Percentiles rank a stretch among this genome's conserved stretches.
Evolutionary conservation across 2,888 invertebrate genomes (phyloP).

Genomic region (Eubasilissa splendida): DNA sequence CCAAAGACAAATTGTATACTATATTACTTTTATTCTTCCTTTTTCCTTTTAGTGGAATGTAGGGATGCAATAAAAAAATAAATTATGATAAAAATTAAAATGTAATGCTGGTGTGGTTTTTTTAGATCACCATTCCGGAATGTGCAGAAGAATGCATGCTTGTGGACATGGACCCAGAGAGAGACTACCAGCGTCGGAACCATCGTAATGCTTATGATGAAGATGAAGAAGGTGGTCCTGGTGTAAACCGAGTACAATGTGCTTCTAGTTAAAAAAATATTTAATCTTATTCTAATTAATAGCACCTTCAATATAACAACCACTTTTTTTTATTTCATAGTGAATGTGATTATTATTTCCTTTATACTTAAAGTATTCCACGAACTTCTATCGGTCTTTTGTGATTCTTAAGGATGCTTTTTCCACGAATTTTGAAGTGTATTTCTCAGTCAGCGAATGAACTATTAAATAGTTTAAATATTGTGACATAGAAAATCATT

Average conservation of each 20-base stretch:
- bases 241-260: constrained; percentile 84
- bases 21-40: background rate
- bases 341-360: constrained; percentile 56
- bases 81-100: background rate
- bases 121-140: constrained; percentile 78
- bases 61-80: background rate
- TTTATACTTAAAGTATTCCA: constrained; percentile 49
- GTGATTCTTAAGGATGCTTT: constrained; percentile 23
- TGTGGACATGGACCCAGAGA: constrained; percentile 84
- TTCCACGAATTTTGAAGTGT: constrained; percentile 12
- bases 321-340: constrained; percentile 50
- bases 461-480: constrained; percentile 33
- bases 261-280: constrained; percentile 77
- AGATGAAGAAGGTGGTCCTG: constrained; percentile 81
- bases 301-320: constrained; percentile 26
- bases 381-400: constrained; percentile 33
- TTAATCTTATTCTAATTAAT: constrained; percentile 37
- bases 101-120: background rate
- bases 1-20: too few species aligned
- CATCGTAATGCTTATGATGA: constrained; percentile 84
- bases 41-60: background rate
- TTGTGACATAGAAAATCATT: background rate
- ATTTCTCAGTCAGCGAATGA: background rate
- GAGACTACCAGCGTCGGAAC: constrained; percentile 78
- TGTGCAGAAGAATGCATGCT: constrained; percentile 83